These are phyloP conservation scores for Drosophila elegans DNA, from an alignment of 1,140 invertebrate species.

Conservation along the genomic window DNA sequence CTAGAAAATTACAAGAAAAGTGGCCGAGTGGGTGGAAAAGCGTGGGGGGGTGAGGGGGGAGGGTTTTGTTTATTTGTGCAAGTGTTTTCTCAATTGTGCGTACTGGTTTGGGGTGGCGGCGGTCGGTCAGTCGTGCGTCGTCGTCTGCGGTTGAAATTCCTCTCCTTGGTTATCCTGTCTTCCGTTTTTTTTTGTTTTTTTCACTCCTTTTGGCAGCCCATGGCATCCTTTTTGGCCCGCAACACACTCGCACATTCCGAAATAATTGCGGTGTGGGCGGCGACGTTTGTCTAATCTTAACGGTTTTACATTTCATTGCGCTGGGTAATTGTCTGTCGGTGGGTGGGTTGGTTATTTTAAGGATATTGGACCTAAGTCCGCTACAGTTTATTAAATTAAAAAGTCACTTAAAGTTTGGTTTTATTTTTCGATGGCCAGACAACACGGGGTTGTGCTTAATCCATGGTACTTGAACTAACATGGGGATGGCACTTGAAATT, in stretches of 20 bases:
- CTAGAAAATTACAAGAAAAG: conserved; percentile 82
- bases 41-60: neutral
- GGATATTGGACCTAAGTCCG: conserved; percentile 27
- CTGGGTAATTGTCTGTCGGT: conserved; percentile 57
- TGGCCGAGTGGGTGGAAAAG: conserved; percentile 47
- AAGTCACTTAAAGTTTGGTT: conserved; percentile 41
- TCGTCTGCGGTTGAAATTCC: conserved; percentile 70
- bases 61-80: conserved; percentile 77
- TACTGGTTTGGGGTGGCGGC: conserved; percentile 17
- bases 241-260: conserved; percentile 17
- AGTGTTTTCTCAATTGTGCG: conserved; percentile 82
- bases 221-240: conserved; percentile 7
- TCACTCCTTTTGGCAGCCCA: conserved; percentile 10
- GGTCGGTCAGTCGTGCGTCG: conserved; percentile 55
- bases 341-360: neutral
- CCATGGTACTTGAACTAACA: neutral
- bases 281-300: conserved; percentile 79
- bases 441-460: neutral
- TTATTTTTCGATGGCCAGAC: neutral
- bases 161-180: conserved; percentile 20
- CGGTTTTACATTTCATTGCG: conserved; percentile 82
- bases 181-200: conserved; percentile 1
- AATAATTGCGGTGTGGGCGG: conserved; percentile 26
- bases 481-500: neutral
- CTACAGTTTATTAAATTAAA: conserved; percentile 70